phyloP scores from a whole-genome alignment of 1,140 invertebrate genomes.

The Hermetia illucens region DNA sequence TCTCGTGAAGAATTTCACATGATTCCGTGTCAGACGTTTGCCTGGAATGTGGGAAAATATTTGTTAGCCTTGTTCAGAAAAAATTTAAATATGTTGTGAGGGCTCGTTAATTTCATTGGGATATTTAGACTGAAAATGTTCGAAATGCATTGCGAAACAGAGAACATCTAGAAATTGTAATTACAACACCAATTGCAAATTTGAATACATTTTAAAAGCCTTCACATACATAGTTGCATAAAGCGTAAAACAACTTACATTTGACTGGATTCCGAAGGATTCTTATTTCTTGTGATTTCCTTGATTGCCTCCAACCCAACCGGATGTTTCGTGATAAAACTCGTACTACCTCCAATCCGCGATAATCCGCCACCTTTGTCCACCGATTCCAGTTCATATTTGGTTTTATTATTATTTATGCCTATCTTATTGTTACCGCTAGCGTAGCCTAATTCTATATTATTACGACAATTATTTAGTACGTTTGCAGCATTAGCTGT shows the following conservation, averaged over 20 bases:
- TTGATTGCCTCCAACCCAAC: conserved; percentile 30
- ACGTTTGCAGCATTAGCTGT: not conserved
- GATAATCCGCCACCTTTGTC: conserved; percentile 8
- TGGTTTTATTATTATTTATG: conserved; percentile 10
- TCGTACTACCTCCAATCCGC: conserved; percentile 21
- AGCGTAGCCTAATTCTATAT: conserved; percentile 17
- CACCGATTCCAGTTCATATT: conserved; percentile 11
- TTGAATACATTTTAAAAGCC: no score
- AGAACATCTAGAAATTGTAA: not conserved
- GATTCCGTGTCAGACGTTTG: conserved; percentile 30
- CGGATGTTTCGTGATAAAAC: conserved; percentile 28
- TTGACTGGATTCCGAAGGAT: conserved; percentile 28
- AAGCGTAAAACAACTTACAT: conserved; percentile 17
- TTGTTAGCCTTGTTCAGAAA: no score
- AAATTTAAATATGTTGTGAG: no score
- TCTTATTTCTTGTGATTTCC: conserved; percentile 30
- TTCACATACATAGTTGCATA: no score
- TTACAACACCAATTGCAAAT: not conserved
- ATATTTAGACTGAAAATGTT: no score
- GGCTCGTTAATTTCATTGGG: no score
- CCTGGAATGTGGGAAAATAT: conserved; percentile 13
- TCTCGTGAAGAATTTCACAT: conserved; percentile 29
- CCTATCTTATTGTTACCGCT: conserved; percentile 21
- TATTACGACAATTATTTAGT: conserved; percentile 18
- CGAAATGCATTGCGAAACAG: no score